A percentile compares a stretch with the other conserved stretches of the same genome.
phyloP scores from a whole-genome alignment of 2,797 vertebrate species.

The Coracias cyanogaster region DNA sequence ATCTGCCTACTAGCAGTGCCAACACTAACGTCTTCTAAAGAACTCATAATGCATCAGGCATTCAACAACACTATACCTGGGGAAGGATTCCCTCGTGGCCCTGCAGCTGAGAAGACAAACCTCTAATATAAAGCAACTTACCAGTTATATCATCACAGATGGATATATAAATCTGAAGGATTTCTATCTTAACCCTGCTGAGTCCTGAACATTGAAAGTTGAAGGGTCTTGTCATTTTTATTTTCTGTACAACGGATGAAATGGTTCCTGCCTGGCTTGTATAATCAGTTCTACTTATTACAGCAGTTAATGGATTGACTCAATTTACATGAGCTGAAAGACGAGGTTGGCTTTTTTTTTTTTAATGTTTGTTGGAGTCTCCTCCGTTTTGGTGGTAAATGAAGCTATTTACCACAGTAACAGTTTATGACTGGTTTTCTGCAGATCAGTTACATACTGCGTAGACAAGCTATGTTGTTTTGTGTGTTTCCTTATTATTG shows the following conservation, averaged over 20 bases:
- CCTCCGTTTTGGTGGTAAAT: background rate
- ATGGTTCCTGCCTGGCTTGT: background rate
- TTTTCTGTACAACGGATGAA: constrained; percentile 37
- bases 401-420: background rate
- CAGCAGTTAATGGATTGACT: constrained; percentile 29
- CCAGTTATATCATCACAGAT: background rate
- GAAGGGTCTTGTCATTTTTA: constrained; percentile 44
- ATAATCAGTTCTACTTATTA: constrained; percentile 38
- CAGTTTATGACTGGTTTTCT: constrained; percentile 2
- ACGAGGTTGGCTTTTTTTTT: background rate
- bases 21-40: background rate
- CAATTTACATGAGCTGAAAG: constrained; percentile 21
- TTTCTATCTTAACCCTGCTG: background rate
- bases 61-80: background rate
- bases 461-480: background rate
- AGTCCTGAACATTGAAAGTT: background rate
- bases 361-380: background rate
- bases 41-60: background rate
- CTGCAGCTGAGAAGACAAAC: constrained; percentile 9
- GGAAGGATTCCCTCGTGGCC: background rate
- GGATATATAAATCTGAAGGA: constrained; percentile 21
- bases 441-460: background rate
- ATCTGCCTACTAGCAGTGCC: background rate
- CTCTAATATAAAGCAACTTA: background rate
- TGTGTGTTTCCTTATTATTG: background rate